phyloP scores from a whole-genome alignment of 2,888 invertebrate species.

The Cephonodes hylas region DNA sequence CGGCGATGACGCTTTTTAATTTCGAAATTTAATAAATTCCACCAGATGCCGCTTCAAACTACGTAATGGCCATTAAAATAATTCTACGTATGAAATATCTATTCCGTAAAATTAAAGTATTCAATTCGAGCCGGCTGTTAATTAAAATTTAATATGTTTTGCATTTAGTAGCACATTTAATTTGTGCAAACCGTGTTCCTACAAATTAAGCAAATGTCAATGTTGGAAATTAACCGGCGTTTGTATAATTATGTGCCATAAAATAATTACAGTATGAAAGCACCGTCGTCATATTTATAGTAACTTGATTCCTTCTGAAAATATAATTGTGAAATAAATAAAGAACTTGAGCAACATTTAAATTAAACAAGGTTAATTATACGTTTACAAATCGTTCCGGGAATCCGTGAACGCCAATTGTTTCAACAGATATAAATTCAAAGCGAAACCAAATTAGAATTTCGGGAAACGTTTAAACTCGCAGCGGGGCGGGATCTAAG shows the following conservation, averaged over 20 bases:
- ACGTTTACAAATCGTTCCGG: conserved; percentile 4
- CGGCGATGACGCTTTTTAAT: neutral
- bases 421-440: conserved; percentile 23
- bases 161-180: neutral
- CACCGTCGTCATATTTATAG: too few relatives aligned
- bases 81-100: neutral
- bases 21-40: neutral
- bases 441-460: conserved; percentile 30
- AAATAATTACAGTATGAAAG: too few relatives aligned
- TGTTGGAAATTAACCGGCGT: neutral
- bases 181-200: neutral
- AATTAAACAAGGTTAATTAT: conserved; percentile 8
- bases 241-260: too few relatives aligned
- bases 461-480: conserved; percentile 27
- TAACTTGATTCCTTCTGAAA: neutral
- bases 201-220: neutral
- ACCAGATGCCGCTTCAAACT: neutral
- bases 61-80: neutral
- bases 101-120: neutral
- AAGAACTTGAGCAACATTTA: neutral
- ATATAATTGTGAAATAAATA: neutral
- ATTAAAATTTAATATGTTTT: neutral
- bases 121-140: neutral
- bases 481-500: conserved; percentile 17
- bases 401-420: conserved; percentile 1